Conservation (phyloP, 2,113 vertebrate genomes). For the Sander lucioperca region DNA sequence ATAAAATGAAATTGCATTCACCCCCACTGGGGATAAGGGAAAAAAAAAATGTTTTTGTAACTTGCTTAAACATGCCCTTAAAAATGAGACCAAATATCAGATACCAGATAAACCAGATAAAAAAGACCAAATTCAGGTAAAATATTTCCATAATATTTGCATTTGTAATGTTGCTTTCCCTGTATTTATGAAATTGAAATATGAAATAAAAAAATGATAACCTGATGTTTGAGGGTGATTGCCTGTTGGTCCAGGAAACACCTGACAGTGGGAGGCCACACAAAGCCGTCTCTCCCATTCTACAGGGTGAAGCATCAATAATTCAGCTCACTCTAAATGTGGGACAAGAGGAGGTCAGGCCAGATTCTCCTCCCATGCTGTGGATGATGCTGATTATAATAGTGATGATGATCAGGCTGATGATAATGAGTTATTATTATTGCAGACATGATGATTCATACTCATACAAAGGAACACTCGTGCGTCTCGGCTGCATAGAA, state of each 20-base stretch:
- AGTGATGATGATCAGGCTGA: constrained; percentile 3
- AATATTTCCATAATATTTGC: not conserved
- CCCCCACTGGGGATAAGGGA: not conserved
- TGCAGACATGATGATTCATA: constrained; percentile 45
- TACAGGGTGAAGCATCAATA: constrained; percentile 63
- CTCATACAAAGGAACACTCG: constrained; percentile 25
- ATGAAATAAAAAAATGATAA: no score
- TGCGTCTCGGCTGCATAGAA: constrained; percentile 3
- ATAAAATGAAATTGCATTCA: not conserved
- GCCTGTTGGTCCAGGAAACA: constrained; percentile 53
- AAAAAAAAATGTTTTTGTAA: not conserved
- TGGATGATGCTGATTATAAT: constrained; percentile 49
- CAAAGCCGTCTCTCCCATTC: constrained; percentile 46
- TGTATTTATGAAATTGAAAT: not conserved
- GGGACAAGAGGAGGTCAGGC: constrained; percentile 68
- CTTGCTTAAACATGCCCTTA: not conserved
- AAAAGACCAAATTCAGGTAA: not conserved
- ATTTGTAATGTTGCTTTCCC: not conserved
- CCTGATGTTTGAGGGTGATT: not conserved
- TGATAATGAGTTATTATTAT: constrained; percentile 42
- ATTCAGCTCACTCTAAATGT: constrained; percentile 71
- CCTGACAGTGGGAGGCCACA: constrained; percentile 60
- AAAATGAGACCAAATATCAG: not conserved
- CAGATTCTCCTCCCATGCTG: constrained; percentile 57
- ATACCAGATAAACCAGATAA: no score